Percentiles rank a stretch among this genome's conserved stretches.
Evolutionary conservation across 2,113 vertebrate species (phyloP).

Genomic region (Cebus imitator): DNA sequence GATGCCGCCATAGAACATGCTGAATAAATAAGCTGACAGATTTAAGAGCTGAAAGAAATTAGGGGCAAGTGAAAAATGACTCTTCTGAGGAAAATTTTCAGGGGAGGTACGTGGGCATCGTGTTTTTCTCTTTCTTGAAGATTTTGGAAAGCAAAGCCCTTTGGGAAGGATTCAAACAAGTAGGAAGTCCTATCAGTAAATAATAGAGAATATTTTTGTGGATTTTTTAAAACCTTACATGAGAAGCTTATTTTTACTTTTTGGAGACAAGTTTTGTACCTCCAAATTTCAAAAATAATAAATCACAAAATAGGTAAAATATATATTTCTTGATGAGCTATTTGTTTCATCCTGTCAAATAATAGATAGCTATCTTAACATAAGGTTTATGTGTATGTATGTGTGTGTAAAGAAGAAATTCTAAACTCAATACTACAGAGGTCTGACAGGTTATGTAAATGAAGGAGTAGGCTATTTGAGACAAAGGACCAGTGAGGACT

Average conservation of each 20-base stretch:
- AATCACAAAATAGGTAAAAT: neutral
- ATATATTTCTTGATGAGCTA: neutral
- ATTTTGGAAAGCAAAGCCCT: neutral
- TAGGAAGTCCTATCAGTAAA: neutral
- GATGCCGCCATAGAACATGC: neutral
- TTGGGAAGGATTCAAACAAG: neutral
- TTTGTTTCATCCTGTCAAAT: neutral
- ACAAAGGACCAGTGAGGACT: neutral
- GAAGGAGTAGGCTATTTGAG: neutral
- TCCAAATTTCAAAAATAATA: slow-evolving; percentile 18
- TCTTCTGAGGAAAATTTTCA: neutral
- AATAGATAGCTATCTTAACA: neutral
- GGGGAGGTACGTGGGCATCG: neutral
- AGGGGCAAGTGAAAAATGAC: neutral
- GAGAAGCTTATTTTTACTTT: neutral
- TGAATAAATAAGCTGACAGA: slow-evolving; percentile 31
- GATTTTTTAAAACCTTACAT: neutral
- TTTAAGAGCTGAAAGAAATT: slow-evolving; percentile 15
- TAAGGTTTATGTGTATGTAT: neutral
- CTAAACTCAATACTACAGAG: neutral
- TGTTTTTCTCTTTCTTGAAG: slow-evolving; percentile 21
- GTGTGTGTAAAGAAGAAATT: neutral
- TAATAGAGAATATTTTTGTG: neutral
- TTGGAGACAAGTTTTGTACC: neutral
- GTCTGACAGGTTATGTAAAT: neutral